Percentiles rank a stretch among this genome's conserved stretches.
Conservation (phyloP, 2,888 invertebrate genomes). For the Caenorhabditis doughertyi region DNA sequence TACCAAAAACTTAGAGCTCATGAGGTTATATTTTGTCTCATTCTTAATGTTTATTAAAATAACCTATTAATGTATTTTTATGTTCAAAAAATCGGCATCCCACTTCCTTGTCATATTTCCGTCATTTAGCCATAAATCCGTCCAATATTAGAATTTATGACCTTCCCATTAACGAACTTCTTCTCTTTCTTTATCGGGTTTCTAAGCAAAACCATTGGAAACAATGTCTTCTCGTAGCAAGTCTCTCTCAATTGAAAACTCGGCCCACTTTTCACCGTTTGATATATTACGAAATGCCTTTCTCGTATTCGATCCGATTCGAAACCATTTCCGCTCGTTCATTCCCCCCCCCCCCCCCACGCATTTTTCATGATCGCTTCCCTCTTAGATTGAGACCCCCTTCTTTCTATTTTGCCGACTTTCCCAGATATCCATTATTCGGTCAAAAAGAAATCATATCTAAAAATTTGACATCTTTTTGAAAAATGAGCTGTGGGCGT, state of each 20-base stretch:
- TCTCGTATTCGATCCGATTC: constrained; percentile 41
- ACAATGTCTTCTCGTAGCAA: constrained; percentile 4
- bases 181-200: not conserved
- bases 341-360: constrained; percentile 3
- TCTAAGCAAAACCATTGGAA: constrained; percentile 24
- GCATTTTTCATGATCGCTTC: constrained; percentile 44
- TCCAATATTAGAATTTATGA: constrained; percentile 27
- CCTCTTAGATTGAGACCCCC: constrained; percentile 31
- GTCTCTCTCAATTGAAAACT: constrained; percentile 32
- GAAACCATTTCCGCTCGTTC: constrained; percentile 60
- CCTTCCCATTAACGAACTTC: not conserved
- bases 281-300: constrained; percentile 61
- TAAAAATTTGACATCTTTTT: not conserved
- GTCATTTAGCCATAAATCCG: not conserved
- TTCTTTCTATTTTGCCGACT: constrained; percentile 22
- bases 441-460: not conserved
- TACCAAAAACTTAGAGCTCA: too few species aligned
- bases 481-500: not conserved
- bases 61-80: too few species aligned
- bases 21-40: too few species aligned
- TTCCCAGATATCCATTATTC: constrained; percentile 12
- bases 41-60: too few species aligned
- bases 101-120: constrained; percentile 9
- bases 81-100: constrained; percentile 1
- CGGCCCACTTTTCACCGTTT: constrained; percentile 22